Percentiles rank a stretch among this genome's conserved stretches.
These are phyloP conservation scores for Alca torda DNA, from an alignment of 2,797 vertebrate genomes.

Conservation along the genomic window DNA sequence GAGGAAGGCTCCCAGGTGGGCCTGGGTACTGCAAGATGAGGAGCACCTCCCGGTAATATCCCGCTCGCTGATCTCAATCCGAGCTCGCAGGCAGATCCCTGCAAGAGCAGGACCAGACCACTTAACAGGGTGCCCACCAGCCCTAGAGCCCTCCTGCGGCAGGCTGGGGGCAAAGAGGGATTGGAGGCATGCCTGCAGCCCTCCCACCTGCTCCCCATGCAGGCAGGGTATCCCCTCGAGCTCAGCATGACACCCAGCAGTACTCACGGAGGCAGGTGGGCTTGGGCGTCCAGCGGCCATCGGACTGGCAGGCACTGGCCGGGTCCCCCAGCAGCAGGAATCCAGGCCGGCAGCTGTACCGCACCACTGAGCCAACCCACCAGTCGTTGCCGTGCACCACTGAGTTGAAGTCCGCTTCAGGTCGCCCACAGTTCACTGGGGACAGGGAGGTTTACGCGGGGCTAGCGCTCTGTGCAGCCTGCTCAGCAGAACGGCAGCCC, in stretches of 20 bases:
- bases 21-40: constrained; percentile 77
- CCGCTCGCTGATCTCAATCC: constrained; percentile 79
- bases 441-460: rapidly evolving
- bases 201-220: not conserved
- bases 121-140: rapidly evolving
- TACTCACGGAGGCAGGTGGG: constrained; percentile 84
- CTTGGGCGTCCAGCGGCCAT: constrained; percentile 81
- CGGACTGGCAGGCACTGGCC: constrained; percentile 76
- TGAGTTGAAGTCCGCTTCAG: constrained; percentile 81
- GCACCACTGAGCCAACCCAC: constrained; percentile 86
- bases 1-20: constrained; percentile 67
- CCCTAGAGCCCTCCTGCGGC: not conserved
- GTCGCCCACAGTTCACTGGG: constrained; percentile 84
- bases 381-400: constrained; percentile 80
- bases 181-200: rapidly evolving
- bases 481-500: not conserved
- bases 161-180: not conserved
- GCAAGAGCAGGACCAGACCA: not conserved
- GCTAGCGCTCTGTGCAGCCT: too few species aligned
- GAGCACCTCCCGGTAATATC: constrained; percentile 79
- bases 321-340: constrained; percentile 82
- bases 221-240: not conserved
- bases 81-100: constrained; percentile 82
- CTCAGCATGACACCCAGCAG: rapidly evolving
- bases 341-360: constrained; percentile 81